Percentiles rank a stretch among this genome's conserved stretches.
Conservation (phyloP, 2,113 vertebrate species). For the Ptilorrhoa leucosticta region DNA sequence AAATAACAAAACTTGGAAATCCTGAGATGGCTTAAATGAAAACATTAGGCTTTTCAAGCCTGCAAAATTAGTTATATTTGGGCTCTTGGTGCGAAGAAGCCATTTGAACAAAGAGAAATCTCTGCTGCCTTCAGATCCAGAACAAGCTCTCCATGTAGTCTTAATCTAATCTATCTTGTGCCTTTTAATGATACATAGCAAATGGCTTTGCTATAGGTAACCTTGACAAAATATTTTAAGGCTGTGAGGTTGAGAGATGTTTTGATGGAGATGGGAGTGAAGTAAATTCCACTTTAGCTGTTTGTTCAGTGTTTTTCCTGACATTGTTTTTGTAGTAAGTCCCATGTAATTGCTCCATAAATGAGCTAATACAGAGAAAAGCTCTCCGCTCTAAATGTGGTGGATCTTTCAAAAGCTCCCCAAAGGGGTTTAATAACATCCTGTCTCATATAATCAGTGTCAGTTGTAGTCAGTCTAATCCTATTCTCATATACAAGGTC, state of each 20-base stretch:
- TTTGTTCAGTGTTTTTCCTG: not conserved
- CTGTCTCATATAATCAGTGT: constrained; percentile 53
- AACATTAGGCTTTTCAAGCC: not conserved
- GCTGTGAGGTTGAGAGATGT: not conserved
- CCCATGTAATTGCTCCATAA: constrained; percentile 15
- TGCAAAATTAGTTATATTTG: not conserved
- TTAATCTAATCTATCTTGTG: not conserved
- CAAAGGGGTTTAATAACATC: constrained; percentile 59
- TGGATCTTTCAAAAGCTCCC: constrained; percentile 23
- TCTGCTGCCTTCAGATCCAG: not conserved
- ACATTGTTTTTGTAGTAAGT: not conserved
- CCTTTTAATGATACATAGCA: not conserved
- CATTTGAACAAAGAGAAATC: not conserved
- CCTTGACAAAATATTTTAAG: not conserved
- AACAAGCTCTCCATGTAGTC: not conserved
- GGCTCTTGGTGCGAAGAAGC: not conserved
- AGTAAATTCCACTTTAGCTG: not conserved
- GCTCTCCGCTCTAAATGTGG: not conserved
- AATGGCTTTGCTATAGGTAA: not conserved
- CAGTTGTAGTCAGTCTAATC: constrained; percentile 16
- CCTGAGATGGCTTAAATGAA: not conserved
- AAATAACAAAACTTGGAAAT: not conserved
- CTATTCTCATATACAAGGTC: constrained; percentile 29
- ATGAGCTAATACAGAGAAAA: constrained; percentile 35
- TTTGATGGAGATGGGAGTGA: not conserved